Evolutionary conservation across 2,113 vertebrate genomes (phyloP).

Genomic region (Nematolebias whitei): DNA sequence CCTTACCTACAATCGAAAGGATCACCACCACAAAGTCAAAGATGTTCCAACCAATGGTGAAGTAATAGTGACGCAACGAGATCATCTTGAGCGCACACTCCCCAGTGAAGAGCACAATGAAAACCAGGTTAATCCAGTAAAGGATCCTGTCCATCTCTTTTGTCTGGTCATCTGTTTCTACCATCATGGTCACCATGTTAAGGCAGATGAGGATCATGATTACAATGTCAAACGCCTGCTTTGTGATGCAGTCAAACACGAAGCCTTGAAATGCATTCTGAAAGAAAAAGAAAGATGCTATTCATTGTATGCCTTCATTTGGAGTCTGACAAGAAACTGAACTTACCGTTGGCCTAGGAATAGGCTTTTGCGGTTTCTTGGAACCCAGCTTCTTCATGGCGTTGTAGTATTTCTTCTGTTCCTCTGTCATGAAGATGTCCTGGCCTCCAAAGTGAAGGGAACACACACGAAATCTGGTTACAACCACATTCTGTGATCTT

Average conservation of each 20-base stretch:
- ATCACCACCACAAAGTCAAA: constrained; percentile 99
- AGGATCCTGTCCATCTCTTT: constrained; percentile 85
- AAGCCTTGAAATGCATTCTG: constrained; percentile 97
- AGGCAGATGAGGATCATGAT: constrained; percentile 99
- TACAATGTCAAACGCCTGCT: constrained; percentile 95
- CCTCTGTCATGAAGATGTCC: constrained; percentile 98
- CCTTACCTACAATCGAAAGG: constrained; percentile 96
- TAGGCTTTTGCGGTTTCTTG: constrained; percentile 95
- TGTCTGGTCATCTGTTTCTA: constrained; percentile 95
- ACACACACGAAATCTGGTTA: constrained; percentile 80
- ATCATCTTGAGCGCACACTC: constrained; percentile 94
- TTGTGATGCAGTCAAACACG: constrained; percentile 95
- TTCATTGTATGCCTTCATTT: not conserved
- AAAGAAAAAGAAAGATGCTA: not conserved
- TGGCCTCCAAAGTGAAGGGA: constrained; percentile 85
- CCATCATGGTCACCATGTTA: constrained; percentile 99
- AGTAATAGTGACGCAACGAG: constrained; percentile 95
- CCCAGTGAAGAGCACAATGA: constrained; percentile 94
- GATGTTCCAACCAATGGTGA: constrained; percentile 97
- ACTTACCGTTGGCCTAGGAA: constrained; percentile 87
- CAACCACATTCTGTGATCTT: constrained; percentile 60
- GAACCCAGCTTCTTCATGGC: constrained; percentile 97
- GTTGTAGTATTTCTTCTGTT: constrained; percentile 97
- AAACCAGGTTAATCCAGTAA: constrained; percentile 93
- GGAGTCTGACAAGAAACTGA: too few species aligned